Evolutionary conservation across 2,113 vertebrate genomes (phyloP).

Genomic region (Misgurnus anguillicaudatus): DNA sequence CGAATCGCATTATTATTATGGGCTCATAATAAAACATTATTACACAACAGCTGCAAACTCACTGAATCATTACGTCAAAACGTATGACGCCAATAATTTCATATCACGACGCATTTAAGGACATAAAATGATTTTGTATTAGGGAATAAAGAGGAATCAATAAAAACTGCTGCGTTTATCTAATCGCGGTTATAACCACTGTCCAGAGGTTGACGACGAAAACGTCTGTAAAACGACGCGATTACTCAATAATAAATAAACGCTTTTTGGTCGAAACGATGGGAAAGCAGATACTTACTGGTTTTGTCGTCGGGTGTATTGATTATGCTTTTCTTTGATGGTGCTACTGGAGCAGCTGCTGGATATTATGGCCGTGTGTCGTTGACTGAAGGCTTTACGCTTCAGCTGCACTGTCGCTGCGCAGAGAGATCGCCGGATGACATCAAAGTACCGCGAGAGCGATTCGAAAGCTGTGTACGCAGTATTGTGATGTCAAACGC

Average conservation of each 20-base stretch:
- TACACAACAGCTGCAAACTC: slow-evolving; percentile 26
- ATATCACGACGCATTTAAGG: not conserved
- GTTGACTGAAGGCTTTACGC: slow-evolving; percentile 40
- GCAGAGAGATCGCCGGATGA: not conserved
- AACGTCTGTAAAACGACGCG: not conserved
- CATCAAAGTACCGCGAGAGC: too few relatives aligned
- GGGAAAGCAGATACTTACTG: slow-evolving; percentile 1
- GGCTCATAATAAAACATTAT: not conserved
- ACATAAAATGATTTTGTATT: not conserved
- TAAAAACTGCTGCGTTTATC: not conserved
- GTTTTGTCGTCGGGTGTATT: not conserved
- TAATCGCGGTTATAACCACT: not conserved
- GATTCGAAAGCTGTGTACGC: too few relatives aligned
- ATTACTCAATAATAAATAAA: not conserved
- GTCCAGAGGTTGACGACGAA: not conserved
- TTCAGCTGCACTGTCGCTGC: not conserved
- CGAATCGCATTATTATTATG: not conserved
- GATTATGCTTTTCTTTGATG: slow-evolving; percentile 2
- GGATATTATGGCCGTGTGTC: slow-evolving; percentile 52
- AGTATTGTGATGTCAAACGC: too few relatives aligned
- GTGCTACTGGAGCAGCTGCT: slow-evolving; percentile 31
- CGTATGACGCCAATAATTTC: not conserved
- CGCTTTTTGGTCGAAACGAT: not conserved
- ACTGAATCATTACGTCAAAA: not conserved
- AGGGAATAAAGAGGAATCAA: not conserved